These are phyloP conservation scores for Parazoanthus atlanticus DNA, from an alignment of 92 coral and sea anemone genomes.

Conservation along the genomic window DNA sequence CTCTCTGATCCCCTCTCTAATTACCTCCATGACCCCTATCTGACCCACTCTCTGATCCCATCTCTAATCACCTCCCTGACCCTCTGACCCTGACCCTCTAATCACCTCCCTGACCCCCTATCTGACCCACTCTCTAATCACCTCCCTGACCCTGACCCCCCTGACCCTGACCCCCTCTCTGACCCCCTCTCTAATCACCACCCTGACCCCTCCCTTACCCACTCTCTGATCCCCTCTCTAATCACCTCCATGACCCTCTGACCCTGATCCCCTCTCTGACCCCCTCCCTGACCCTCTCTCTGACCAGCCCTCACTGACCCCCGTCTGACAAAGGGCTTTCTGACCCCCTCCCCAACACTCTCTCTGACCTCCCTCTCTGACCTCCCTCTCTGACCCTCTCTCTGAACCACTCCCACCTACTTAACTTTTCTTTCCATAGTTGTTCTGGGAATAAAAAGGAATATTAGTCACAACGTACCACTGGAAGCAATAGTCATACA, in stretches of 20 bases:
- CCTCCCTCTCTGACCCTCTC: not conserved
- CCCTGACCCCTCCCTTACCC: too few species aligned
- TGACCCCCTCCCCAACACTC: too few species aligned
- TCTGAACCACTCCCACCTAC: not conserved
- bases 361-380: too few species aligned
- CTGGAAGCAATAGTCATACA: slow-evolving; percentile 22
- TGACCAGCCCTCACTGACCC: too few species aligned
- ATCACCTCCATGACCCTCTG: too few species aligned
- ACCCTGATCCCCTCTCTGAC: not conserved
- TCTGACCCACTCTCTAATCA: not conserved
- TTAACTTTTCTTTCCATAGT: not conserved
- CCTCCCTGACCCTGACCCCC: not conserved
- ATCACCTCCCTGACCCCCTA: too few species aligned
- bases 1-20: too few species aligned
- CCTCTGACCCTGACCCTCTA: too few species aligned
- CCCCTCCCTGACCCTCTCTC: not conserved
- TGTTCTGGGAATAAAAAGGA: not conserved
- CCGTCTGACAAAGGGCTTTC: too few species aligned
- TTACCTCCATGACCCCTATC: too few species aligned
- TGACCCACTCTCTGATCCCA: too few species aligned
- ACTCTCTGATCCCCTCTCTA: not conserved
- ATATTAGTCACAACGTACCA: not conserved
- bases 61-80: too few species aligned
- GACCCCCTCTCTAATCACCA: not conserved
- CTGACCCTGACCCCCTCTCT: not conserved